A percentile compares a stretch with the other conserved stretches of the same genome.
Evolutionary conservation across 2,888 invertebrate genomes (phyloP).

Genomic region (Clistopyga incitator): DNA sequence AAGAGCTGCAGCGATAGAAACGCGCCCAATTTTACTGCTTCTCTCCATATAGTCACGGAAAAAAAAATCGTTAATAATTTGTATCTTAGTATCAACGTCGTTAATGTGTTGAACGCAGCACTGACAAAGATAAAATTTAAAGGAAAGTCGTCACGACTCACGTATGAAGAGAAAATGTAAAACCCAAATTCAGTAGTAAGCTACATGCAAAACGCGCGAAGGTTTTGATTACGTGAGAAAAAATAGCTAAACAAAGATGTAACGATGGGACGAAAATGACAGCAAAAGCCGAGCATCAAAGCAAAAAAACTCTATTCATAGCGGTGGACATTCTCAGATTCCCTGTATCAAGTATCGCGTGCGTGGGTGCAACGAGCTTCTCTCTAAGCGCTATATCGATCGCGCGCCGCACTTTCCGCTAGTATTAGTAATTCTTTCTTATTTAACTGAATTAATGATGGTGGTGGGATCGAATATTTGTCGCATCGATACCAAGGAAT

Average conservation of each 20-base stretch:
- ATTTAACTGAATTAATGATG: neutral
- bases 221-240: neutral
- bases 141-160: neutral
- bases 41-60: neutral
- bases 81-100: neutral
- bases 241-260: neutral
- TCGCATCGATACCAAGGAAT: neutral
- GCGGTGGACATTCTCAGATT: conserved; percentile 34
- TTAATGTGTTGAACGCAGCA: neutral
- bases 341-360: conserved; percentile 40
- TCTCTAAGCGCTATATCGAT: conserved; percentile 80
- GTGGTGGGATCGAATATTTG: neutral
- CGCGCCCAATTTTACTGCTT: neutral
- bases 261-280: neutral
- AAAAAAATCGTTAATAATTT: neutral
- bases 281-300: neutral
- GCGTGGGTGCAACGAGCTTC: conserved; percentile 78
- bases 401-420: conserved; percentile 71
- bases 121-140: neutral
- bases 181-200: too few species aligned
- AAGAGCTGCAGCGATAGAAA: neutral
- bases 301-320: conserved; percentile 34
- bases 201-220: neutral
- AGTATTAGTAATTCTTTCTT: conserved; percentile 18
- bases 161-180: too few species aligned